Evolutionary conservation across 2,888 invertebrate genomes (phyloP).

Genomic region (Leucania comma): DNA sequence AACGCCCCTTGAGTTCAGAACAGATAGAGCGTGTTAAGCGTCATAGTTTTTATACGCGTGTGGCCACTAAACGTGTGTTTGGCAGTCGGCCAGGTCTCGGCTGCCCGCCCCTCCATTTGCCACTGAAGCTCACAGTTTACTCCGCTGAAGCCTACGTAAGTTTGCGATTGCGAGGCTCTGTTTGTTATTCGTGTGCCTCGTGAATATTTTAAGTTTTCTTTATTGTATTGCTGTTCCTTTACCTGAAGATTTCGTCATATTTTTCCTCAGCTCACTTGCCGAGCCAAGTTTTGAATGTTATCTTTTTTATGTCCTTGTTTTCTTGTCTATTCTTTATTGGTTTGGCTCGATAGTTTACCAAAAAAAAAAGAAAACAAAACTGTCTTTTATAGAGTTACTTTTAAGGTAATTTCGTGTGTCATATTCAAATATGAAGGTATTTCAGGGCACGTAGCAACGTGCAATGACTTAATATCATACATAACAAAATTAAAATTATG

Average conservation of each 20-base stretch:
- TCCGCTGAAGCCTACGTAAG: slow-evolving; percentile 67
- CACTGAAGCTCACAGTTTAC: slow-evolving; percentile 69
- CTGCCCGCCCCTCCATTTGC: slow-evolving; percentile 68
- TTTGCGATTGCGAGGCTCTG: slow-evolving; percentile 61
- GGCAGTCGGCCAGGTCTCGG: slow-evolving; percentile 73
- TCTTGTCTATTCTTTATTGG: slow-evolving; percentile 39
- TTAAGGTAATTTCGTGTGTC: slow-evolving; percentile 11
- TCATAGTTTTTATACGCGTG: slow-evolving; percentile 73
- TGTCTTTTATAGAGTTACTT: slow-evolving; percentile 3
- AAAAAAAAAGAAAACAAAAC: slow-evolving; percentile 3
- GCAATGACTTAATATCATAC: slow-evolving; percentile 60
- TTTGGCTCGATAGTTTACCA: slow-evolving; percentile 5
- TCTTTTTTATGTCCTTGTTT: slow-evolving; percentile 56
- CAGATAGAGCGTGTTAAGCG: slow-evolving; percentile 65
- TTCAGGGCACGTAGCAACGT: slow-evolving; percentile 43
- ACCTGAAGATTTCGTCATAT: slow-evolving; percentile 66
- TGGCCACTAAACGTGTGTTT: slow-evolving; percentile 73
- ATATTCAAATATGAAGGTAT: slow-evolving; percentile 37
- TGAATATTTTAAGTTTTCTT: slow-evolving; percentile 66
- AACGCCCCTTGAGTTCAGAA: slow-evolving; percentile 35
- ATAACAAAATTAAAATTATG: slow-evolving; percentile 80
- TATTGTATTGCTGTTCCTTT: slow-evolving; percentile 63
- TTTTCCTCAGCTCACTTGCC: slow-evolving; percentile 39
- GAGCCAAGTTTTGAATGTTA: slow-evolving; percentile 52
- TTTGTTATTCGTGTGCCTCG: slow-evolving; percentile 65